A percentile compares a stretch with the other conserved stretches of the same genome.
phyloP scores from a whole-genome alignment of 2,888 invertebrate genomes.

The Furcula furcula region DNA sequence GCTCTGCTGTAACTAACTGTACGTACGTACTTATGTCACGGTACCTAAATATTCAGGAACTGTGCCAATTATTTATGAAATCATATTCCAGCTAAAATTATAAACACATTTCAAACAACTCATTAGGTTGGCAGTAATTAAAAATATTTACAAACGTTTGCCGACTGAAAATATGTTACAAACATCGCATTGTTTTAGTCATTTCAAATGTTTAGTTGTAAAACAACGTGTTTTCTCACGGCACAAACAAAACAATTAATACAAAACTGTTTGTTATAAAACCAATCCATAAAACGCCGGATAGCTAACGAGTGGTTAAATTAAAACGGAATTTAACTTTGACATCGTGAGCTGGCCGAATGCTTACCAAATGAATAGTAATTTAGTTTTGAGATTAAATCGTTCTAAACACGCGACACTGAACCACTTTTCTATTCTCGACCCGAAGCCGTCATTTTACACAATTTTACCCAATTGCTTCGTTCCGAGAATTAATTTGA shows the following conservation, averaged over 20 bases:
- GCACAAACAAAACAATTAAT: conserved; percentile 32
- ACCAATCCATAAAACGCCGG: too few relatives aligned
- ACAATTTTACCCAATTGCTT: conserved; percentile 81
- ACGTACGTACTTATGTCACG: too few relatives aligned
- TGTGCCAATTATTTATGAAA: neutral
- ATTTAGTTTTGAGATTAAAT: conserved; percentile 80
- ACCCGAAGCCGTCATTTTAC: conserved; percentile 79
- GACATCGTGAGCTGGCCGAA: conserved; percentile 68
- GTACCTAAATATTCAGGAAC: too few relatives aligned
- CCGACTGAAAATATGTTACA: conserved; percentile 1
- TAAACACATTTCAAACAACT: neutral
- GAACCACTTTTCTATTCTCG: conserved; percentile 79
- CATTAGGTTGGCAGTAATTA: neutral
- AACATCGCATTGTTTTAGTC: conserved; percentile 13
- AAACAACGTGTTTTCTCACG: conserved; percentile 24
- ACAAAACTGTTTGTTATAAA: conserved; percentile 28
- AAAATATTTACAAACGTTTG: neutral
- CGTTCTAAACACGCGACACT: conserved; percentile 79
- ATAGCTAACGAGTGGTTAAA: conserved; percentile 39
- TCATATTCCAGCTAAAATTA: neutral
- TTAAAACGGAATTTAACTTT: conserved; percentile 66
- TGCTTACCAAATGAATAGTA: conserved; percentile 79
- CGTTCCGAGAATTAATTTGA: conserved; percentile 80
- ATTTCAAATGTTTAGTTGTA: conserved; percentile 11
- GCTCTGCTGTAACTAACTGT: too few relatives aligned